These are phyloP conservation scores for Lepilemur septentrionalis DNA, from an alignment of 2,797 vertebrate species.

Conservation along the genomic window DNA sequence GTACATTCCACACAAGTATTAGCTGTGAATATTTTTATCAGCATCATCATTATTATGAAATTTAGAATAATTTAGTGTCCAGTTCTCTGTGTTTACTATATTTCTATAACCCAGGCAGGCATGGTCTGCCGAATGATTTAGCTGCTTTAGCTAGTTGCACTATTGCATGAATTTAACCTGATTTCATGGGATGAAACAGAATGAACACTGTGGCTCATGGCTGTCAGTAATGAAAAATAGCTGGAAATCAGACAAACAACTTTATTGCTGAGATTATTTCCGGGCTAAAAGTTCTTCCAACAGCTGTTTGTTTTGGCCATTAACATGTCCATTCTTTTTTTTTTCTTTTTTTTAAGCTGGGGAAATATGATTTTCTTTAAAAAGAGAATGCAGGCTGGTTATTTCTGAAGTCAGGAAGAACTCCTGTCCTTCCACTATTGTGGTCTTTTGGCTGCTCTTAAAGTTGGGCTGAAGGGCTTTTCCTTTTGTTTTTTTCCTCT, in stretches of 20 bases:
- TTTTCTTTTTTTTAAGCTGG: not conserved
- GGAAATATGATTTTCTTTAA: conserved; percentile 81
- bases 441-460: conserved; percentile 87
- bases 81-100: conserved; percentile 64
- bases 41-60: conserved; percentile 33
- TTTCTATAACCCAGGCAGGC: conserved; percentile 67
- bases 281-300: conserved; percentile 88
- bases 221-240: conserved; percentile 89
- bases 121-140: conserved; percentile 71
- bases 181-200: conserved; percentile 83
- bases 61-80: conserved; percentile 64
- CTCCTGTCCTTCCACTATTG: conserved; percentile 86
- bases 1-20: not conserved
- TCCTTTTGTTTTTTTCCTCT: conserved; percentile 70
- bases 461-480: conserved; percentile 83
- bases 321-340: conserved; percentile 60
- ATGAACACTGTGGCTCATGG: conserved; percentile 78
- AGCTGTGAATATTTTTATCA: not conserved
- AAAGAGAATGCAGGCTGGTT: conserved; percentile 82
- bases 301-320: conserved; percentile 90
- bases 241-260: conserved; percentile 88
- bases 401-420: conserved; percentile 89
- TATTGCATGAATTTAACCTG: conserved; percentile 78
- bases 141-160: conserved; percentile 64
- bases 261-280: conserved; percentile 89